Percentiles rank a stretch among this genome's conserved stretches.
These are phyloP conservation scores for Phylloscopus trochilus DNA, from an alignment of 2,113 vertebrate species.

Conservation along the genomic window DNA sequence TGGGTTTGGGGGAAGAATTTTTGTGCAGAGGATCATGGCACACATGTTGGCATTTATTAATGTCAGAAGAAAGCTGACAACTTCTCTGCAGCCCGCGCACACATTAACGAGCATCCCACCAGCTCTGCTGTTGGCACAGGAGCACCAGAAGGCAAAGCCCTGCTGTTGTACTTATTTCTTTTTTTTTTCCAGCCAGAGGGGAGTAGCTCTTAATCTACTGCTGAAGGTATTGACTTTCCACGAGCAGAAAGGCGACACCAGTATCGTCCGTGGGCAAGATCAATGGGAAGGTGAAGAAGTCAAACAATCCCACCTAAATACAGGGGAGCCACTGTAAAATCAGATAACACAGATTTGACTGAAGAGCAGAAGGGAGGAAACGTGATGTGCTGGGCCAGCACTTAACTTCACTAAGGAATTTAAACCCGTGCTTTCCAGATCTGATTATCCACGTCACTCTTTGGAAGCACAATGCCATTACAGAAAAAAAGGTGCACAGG, in stretches of 20 bases:
- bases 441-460: background rate
- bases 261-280: background rate
- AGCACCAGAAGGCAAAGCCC: background rate
- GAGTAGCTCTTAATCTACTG: background rate
- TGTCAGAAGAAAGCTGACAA: background rate
- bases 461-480: background rate
- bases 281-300: background rate
- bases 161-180: background rate
- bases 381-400: background rate
- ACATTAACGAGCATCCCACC: fast-evolving
- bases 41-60: background rate
- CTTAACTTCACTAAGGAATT: background rate
- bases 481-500: background rate
- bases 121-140: background rate
- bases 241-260: background rate
- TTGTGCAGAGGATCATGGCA: background rate
- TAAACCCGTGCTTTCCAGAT: background rate
- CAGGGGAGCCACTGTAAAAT: background rate
- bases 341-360: background rate
- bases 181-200: background rate
- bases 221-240: background rate
- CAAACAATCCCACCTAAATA: background rate
- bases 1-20: background rate
- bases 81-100: background rate
- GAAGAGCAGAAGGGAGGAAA: background rate